These are phyloP conservation scores for Oncorhynchus kisutch DNA, from an alignment of 2,113 vertebrate species.

Conservation along the genomic window DNA sequence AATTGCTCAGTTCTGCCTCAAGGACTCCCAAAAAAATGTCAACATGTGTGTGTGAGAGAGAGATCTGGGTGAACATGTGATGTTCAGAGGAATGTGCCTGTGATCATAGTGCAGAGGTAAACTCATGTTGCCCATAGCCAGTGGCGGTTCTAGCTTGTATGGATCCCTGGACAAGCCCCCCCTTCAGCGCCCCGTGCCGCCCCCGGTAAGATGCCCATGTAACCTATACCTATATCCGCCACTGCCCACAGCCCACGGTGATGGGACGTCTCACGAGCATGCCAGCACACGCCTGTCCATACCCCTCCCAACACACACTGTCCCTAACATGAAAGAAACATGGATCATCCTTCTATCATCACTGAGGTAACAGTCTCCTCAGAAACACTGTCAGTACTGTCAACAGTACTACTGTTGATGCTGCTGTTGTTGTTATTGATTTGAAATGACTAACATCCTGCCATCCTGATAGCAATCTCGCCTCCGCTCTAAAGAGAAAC, in stretches of 20 bases:
- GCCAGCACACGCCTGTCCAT: conserved; percentile 61
- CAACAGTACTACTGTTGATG: neutral
- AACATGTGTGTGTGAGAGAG: conserved; percentile 5
- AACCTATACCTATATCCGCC: too few species aligned
- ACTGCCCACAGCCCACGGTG: conserved; percentile 51
- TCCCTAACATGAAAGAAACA: conserved; percentile 45
- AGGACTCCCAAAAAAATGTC: neutral
- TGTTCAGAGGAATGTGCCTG: conserved; percentile 13
- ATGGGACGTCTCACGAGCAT: conserved; percentile 56
- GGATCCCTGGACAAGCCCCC: too few species aligned
- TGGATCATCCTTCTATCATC: conserved; percentile 59
- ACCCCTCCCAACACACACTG: conserved; percentile 39
- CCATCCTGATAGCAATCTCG: neutral
- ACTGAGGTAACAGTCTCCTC: conserved; percentile 40
- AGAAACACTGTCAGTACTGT: neutral
- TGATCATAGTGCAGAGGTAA: conserved; percentile 46
- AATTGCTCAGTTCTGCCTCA: too few species aligned
- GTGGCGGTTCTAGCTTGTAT: too few species aligned
- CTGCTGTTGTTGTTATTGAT: conserved; percentile 39
- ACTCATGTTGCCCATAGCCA: conserved; percentile 55
- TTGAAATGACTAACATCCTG: conserved; percentile 35
- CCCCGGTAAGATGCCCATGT: too few species aligned
- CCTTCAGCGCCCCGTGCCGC: too few species aligned
- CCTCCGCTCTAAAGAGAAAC: neutral
- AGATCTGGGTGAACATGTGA: conserved; percentile 15